Conservation (phyloP, 2,113 vertebrate genomes). For the Pycnonotus jocosus region DNA sequence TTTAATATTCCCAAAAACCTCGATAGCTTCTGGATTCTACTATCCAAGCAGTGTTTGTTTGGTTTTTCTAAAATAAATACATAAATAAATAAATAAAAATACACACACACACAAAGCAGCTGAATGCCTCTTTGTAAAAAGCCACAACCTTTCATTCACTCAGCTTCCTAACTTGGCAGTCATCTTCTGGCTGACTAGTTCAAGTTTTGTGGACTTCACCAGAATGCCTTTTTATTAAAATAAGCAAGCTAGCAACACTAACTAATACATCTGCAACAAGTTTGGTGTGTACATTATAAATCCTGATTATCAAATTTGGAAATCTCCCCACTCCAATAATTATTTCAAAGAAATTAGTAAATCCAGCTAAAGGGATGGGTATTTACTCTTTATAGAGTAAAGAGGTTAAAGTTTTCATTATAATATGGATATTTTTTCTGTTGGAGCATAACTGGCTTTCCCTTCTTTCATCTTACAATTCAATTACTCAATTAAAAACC, state of each 20-base stretch:
- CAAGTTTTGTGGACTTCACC: neutral
- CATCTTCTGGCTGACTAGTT: neutral
- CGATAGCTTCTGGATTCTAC: neutral
- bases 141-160: neutral
- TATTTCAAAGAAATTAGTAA: neutral
- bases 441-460: neutral
- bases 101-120: neutral
- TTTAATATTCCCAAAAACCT: neutral
- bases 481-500: neutral
- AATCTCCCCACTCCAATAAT: neutral
- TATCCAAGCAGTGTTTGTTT: neutral
- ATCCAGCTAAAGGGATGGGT: neutral
- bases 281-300: neutral
- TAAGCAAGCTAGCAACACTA: neutral
- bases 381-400: neutral
- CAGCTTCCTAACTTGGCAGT: neutral
- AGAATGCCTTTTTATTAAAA: neutral
- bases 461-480: neutral
- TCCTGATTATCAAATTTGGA: neutral
- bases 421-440: neutral
- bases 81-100: neutral
- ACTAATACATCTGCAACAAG: neutral
- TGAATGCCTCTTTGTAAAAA: neutral
- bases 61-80: no score
- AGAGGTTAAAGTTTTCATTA: neutral